A percentile compares a stretch with the other conserved stretches of the same genome.
Conservation (phyloP, 2,888 invertebrate genomes). For the Microchrysa polita region DNA sequence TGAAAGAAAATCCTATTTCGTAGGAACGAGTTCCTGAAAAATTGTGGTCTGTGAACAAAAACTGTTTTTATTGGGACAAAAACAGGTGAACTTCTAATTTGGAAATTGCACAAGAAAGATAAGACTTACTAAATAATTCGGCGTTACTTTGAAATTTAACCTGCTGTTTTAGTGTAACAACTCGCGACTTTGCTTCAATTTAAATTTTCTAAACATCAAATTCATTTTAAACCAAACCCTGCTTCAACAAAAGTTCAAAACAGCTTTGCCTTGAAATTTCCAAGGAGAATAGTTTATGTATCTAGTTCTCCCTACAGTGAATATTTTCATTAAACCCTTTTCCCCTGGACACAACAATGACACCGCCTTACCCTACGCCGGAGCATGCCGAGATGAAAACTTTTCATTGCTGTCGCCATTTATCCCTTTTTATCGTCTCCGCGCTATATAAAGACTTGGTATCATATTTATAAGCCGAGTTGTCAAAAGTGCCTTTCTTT, state of each 20-base stretch:
- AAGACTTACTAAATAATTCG: too few species aligned
- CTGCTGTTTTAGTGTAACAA: too few species aligned
- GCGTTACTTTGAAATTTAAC: too few species aligned
- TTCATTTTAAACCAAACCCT: too few species aligned
- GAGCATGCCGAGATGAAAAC: constrained; percentile 13
- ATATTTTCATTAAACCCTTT: not conserved
- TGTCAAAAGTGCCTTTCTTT: constrained; percentile 37
- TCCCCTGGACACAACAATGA: not conserved
- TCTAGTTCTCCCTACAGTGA: not conserved
- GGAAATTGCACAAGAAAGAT: too few species aligned
- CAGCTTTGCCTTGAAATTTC: not conserved
- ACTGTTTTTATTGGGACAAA: too few species aligned
- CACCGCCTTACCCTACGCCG: not conserved
- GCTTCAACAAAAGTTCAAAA: not conserved
- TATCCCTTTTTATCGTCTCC: constrained; percentile 29
- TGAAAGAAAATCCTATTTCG: too few species aligned
- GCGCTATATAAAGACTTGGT: constrained; percentile 25
- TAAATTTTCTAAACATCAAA: too few species aligned
- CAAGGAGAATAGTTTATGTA: not conserved
- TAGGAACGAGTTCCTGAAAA: too few species aligned
- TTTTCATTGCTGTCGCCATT: constrained; percentile 11
- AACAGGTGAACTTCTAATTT: too few species aligned
- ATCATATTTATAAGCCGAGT: constrained; percentile 35
- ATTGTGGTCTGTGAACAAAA: too few species aligned
- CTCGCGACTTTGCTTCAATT: too few species aligned